A percentile compares a stretch with the other conserved stretches of the same genome.
phyloP scores from a whole-genome alignment of 1,140 invertebrate genomes.

The Drosophila murphyi region DNA sequence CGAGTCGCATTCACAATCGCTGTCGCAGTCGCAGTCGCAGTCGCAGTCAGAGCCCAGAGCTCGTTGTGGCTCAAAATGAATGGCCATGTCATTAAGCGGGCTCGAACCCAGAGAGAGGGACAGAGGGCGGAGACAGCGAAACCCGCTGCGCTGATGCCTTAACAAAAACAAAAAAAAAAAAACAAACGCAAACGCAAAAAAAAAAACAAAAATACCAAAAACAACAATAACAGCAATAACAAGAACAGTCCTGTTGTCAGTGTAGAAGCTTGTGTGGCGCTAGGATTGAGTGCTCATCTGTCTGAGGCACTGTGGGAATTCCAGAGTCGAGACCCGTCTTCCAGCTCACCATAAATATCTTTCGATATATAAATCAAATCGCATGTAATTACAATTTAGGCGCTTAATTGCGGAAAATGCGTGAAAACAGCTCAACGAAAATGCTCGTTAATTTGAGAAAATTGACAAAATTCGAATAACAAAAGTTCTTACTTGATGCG shows the following conservation, averaged over 20 bases:
- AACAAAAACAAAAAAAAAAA: not conserved
- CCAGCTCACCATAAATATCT: slow-evolving; percentile 22
- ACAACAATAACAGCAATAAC: not conserved
- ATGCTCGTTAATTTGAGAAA: not conserved
- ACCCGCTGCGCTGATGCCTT: slow-evolving; percentile 37
- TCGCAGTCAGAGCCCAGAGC: not conserved
- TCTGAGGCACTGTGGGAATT: slow-evolving; percentile 43
- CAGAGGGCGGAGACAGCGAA: slow-evolving; percentile 1
- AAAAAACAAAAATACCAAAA: not conserved
- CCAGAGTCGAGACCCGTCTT: not conserved
- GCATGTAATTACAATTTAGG: slow-evolving; percentile 66
- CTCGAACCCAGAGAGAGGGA: slow-evolving; percentile 24
- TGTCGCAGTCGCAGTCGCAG: not conserved
- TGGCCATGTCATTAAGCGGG: slow-evolving; percentile 75
- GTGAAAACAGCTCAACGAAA: slow-evolving; percentile 49
- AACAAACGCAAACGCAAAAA: not conserved
- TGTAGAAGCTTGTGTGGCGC: slow-evolving; percentile 38
- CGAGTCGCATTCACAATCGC: not conserved
- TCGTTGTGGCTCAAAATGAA: slow-evolving; percentile 68
- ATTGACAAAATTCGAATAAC: not conserved
- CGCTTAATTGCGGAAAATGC: slow-evolving; percentile 65
- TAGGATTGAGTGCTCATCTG: slow-evolving; percentile 51
- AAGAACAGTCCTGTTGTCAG: slow-evolving; percentile 17
- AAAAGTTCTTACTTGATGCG: slow-evolving; percentile 2
- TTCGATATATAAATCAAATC: slow-evolving; percentile 69